These are phyloP conservation scores for Acipenser transmontanus DNA, from an alignment of 2,797 vertebrate species.

Conservation along the genomic window DNA sequence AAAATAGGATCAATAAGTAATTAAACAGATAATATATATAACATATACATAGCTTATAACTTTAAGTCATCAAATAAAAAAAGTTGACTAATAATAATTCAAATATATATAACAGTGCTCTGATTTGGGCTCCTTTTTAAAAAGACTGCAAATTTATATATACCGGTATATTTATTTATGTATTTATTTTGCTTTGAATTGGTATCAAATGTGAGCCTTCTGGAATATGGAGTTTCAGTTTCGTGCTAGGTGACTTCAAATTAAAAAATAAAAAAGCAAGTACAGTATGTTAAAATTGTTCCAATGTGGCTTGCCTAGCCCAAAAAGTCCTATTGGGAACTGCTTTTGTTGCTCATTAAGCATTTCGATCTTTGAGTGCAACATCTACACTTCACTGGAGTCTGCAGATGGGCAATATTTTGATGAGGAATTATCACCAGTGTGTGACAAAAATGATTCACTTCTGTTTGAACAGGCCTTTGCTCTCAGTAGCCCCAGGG, in stretches of 20 bases:
- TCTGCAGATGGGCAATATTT: background rate
- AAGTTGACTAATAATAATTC: too few species aligned
- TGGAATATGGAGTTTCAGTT: too few species aligned
- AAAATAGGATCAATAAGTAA: too few species aligned
- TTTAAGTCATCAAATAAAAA: too few species aligned
- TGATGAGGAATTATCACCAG: conserved; percentile 41
- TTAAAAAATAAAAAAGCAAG: conserved; percentile 37
- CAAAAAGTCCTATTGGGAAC: conserved; percentile 35
- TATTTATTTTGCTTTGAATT: conserved; percentile 21
- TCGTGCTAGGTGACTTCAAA: background rate
- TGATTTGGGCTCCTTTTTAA: too few species aligned
- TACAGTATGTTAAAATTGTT: conserved; percentile 54
- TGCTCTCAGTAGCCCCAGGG: conserved; percentile 39
- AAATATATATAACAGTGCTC: too few species aligned
- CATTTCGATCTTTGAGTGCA: conserved; percentile 55
- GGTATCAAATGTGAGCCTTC: too few species aligned
- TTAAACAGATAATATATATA: too few species aligned
- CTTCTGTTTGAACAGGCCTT: conserved; percentile 59
- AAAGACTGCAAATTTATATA: too few species aligned
- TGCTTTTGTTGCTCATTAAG: conserved; percentile 61
- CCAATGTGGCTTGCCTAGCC: conserved; percentile 31
- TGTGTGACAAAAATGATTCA: conserved; percentile 47
- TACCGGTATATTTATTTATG: background rate
- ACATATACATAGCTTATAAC: too few species aligned
- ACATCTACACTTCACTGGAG: conserved; percentile 25